These are phyloP conservation scores for Muscidifurax raptorellus DNA, from an alignment of 1,140 invertebrate species.

Conservation along the genomic window DNA sequence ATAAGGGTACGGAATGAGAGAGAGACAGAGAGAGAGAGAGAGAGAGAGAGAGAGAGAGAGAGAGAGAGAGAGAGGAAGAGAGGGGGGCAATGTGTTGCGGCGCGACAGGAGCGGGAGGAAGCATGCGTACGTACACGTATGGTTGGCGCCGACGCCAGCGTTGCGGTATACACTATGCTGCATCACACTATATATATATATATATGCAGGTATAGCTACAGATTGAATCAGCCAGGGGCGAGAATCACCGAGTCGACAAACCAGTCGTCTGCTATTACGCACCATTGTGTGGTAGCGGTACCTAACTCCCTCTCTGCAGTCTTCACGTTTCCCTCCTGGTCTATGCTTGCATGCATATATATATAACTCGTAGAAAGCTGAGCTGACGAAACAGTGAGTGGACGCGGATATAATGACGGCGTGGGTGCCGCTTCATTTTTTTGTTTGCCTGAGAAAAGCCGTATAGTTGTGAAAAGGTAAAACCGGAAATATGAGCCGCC, in stretches of 20 bases:
- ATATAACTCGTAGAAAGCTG: not conserved
- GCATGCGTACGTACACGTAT: not conserved
- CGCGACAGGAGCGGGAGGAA: not conserved
- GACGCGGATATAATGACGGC: not conserved
- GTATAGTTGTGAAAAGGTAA: too few relatives aligned
- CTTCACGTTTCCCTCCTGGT: not conserved
- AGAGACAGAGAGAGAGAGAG: not conserved
- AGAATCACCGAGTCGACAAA: constrained; percentile 61
- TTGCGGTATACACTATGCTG: not conserved
- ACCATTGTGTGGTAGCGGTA: constrained; percentile 56
- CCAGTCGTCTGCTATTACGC: constrained; percentile 63
- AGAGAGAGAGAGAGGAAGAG: not conserved
- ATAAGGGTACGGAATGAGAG: too few relatives aligned
- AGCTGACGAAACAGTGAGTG: not conserved
- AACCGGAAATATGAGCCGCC: too few relatives aligned
- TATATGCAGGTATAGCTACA: not conserved
- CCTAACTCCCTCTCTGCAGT: not conserved
- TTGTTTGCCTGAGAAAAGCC: not conserved
- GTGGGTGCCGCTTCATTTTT: not conserved
- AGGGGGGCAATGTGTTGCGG: constrained; percentile 12
- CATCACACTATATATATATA: constrained; percentile 21
- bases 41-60: not conserved
- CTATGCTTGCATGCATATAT: not conserved
- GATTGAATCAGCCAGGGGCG: constrained; percentile 30
- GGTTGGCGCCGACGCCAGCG: not conserved